Evolutionary conservation across 2,888 invertebrate genomes (phyloP).

Genomic region (Lamproptera curius): DNA sequence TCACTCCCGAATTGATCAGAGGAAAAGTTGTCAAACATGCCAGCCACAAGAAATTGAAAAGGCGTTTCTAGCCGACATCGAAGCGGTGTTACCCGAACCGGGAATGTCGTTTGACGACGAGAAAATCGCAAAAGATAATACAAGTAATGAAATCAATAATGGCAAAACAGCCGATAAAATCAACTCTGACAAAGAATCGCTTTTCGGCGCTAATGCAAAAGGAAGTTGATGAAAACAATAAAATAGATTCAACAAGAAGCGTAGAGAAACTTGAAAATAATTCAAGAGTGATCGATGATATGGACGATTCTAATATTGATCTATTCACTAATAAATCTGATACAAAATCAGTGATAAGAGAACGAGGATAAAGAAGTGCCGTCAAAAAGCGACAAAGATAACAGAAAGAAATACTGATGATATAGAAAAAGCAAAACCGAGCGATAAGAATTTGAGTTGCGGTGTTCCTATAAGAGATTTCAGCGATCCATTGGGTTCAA

Average conservation of each 20-base stretch:
- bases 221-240: neutral
- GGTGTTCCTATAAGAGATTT: slow-evolving; percentile 83
- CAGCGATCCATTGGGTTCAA: slow-evolving; percentile 88
- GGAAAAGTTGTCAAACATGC: slow-evolving; percentile 89
- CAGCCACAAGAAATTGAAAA: slow-evolving; percentile 97
- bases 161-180: neutral
- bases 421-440: slow-evolving; percentile 43
- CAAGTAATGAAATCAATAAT: slow-evolving; percentile 22
- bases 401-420: slow-evolving; percentile 28
- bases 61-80: slow-evolving; percentile 94
- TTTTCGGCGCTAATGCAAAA: slow-evolving; percentile 5
- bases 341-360: slow-evolving; percentile 19
- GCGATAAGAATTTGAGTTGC: slow-evolving; percentile 61
- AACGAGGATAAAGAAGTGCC: slow-evolving; percentile 12
- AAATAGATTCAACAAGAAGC: slow-evolving; percentile 1
- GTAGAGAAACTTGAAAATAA: neutral
- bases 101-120: slow-evolving; percentile 61
- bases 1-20: slow-evolving; percentile 84
- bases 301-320: slow-evolving; percentile 19
- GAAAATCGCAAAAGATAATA: slow-evolving; percentile 24
- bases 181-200: slow-evolving; percentile 1
- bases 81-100: slow-evolving; percentile 63
- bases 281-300: slow-evolving; percentile 6
- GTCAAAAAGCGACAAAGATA: neutral
- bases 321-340: slow-evolving; percentile 17